These are phyloP conservation scores for Nymphicus hollandicus DNA, from an alignment of 2,113 vertebrate species.

Conservation along the genomic window DNA sequence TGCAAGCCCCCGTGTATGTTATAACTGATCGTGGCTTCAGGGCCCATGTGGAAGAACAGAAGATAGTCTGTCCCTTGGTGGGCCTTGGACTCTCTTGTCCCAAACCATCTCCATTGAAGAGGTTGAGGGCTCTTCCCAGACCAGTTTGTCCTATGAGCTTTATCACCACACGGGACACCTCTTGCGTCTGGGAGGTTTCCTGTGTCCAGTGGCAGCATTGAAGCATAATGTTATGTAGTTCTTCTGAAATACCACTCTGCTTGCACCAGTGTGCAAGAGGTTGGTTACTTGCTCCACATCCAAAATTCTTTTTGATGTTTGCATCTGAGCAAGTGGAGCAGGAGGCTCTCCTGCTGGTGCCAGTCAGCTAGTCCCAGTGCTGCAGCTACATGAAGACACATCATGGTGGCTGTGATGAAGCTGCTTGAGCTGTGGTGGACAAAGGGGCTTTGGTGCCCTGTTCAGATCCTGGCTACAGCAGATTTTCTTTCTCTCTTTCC, in stretches of 20 bases:
- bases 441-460: rapidly evolving
- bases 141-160: background rate
- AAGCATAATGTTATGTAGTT: background rate
- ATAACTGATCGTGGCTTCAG: rapidly evolving
- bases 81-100: background rate
- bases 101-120: background rate
- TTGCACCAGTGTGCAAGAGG: background rate
- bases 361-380: rapidly evolving
- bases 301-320: rapidly evolving
- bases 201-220: no score
- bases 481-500: background rate
- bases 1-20: rapidly evolving
- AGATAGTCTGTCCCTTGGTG: background rate
- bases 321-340: background rate
- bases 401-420: background rate
- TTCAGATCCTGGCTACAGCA: background rate
- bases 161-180: no score
- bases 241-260: background rate
- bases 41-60: background rate
- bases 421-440: rapidly evolving
- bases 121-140: background rate
- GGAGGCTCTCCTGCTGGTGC: background rate
- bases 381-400: rapidly evolving
- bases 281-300: background rate
- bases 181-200: background rate